phyloP scores from a whole-genome alignment of 2,797 vertebrate genomes.

The Margarornis squamiger region DNA sequence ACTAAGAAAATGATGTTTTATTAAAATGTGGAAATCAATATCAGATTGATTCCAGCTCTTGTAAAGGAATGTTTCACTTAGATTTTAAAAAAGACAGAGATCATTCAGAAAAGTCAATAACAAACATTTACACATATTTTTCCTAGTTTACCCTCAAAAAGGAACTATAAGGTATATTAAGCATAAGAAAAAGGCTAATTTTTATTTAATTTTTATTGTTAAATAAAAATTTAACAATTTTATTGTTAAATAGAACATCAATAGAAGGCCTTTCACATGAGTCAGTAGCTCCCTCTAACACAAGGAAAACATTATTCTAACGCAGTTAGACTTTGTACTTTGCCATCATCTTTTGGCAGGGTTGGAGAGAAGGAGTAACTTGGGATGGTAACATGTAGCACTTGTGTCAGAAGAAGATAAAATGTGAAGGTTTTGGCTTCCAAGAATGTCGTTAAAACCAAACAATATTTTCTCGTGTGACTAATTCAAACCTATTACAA shows the following conservation, averaged over 20 bases:
- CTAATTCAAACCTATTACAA: conserved; percentile 34
- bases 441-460: neutral
- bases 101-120: neutral
- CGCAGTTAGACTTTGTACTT: neutral
- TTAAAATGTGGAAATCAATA: neutral
- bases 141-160: neutral
- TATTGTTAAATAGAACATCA: neutral
- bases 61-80: neutral
- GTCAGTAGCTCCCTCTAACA: neutral
- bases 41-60: neutral
- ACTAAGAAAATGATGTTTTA: neutral
- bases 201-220: neutral
- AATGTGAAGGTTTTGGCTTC: neutral
- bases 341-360: neutral
- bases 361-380: neutral
- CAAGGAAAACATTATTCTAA: neutral
- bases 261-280: neutral
- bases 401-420: neutral
- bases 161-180: neutral
- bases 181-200: neutral
- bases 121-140: neutral
- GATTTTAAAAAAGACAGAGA: neutral
- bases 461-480: neutral
- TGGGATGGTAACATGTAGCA: neutral
- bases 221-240: too few relatives aligned